These are phyloP conservation scores for Nematopogon swammerdamellus DNA, from an alignment of 2,888 invertebrate genomes.

Conservation along the genomic window DNA sequence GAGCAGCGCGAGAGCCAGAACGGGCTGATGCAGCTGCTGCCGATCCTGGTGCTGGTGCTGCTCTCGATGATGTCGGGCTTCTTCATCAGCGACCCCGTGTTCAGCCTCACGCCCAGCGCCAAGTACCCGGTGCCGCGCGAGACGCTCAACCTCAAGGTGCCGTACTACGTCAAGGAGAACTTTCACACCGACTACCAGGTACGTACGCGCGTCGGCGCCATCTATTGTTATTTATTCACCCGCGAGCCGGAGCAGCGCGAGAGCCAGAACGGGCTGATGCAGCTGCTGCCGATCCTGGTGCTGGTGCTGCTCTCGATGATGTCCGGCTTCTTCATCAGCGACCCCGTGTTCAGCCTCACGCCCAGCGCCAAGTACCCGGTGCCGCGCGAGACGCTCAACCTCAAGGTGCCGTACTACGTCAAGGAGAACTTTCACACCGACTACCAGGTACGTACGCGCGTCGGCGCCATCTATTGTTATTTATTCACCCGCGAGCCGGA, in stretches of 20 bases:
- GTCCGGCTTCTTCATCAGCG: conserved; percentile 93
- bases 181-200: too few relatives aligned
- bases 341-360: conserved; percentile 89
- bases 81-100: conserved; percentile 94
- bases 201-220: too few relatives aligned
- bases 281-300: conserved; percentile 89
- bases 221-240: too few relatives aligned
- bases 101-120: conserved; percentile 74
- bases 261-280: conserved; percentile 58
- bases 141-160: conserved; percentile 77
- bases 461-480: too few relatives aligned
- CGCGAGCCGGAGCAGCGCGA: conserved; percentile 38
- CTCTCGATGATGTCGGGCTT: conserved; percentile 95
- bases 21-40: conserved; percentile 80
- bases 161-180: too few relatives aligned
- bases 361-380: conserved; percentile 76
- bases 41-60: conserved; percentile 87
- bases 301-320: conserved; percentile 92
- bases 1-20: conserved; percentile 33
- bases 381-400: conserved; percentile 67
- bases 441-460: too few relatives aligned
- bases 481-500: conserved; percentile 37
- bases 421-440: too few relatives aligned
- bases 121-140: conserved; percentile 75
- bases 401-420: too few relatives aligned